These are phyloP conservation scores for Todus mexicanus DNA, from an alignment of 2,797 vertebrate species.

Conservation along the genomic window DNA sequence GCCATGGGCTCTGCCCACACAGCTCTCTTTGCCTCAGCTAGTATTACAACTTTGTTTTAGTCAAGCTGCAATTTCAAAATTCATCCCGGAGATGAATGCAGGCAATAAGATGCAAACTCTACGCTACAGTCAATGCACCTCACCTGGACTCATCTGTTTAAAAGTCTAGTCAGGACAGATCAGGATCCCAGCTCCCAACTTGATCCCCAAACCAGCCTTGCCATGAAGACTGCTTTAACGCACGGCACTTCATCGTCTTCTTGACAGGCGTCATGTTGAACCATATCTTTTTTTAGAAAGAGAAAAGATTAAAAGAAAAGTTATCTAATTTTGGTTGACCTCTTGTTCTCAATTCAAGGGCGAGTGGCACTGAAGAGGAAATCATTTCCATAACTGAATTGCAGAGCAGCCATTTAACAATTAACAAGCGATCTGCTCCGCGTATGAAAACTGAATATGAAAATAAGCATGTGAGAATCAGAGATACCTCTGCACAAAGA, in stretches of 20 bases:
- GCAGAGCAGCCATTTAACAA: slow-evolving; percentile 41
- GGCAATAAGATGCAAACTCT: not conserved
- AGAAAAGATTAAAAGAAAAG: not conserved
- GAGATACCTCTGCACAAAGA: not conserved
- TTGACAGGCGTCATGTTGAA: not conserved
- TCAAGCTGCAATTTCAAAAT: not conserved
- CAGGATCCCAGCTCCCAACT: not conserved
- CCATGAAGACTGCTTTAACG: not conserved
- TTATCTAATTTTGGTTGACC: slow-evolving; percentile 27
- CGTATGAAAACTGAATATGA: not conserved
- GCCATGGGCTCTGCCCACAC: slow-evolving; percentile 8
- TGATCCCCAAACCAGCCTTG: not conserved
- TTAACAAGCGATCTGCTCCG: not conserved
- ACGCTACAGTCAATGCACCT: not conserved
- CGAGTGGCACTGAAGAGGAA: not conserved
- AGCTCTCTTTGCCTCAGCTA: not conserved
- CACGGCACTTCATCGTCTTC: not conserved
- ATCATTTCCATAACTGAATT: slow-evolving; percentile 18
- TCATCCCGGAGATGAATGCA: not conserved
- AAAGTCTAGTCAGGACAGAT: not conserved
- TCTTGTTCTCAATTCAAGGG: not conserved
- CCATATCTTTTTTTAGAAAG: not conserved
- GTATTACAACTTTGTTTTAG: not conserved
- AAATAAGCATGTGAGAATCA: not conserved
- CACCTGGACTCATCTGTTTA: not conserved